These are phyloP conservation scores for Caenorhabditis drosophilae DNA, from an alignment of 2,888 invertebrate genomes.

Conservation along the genomic window DNA sequence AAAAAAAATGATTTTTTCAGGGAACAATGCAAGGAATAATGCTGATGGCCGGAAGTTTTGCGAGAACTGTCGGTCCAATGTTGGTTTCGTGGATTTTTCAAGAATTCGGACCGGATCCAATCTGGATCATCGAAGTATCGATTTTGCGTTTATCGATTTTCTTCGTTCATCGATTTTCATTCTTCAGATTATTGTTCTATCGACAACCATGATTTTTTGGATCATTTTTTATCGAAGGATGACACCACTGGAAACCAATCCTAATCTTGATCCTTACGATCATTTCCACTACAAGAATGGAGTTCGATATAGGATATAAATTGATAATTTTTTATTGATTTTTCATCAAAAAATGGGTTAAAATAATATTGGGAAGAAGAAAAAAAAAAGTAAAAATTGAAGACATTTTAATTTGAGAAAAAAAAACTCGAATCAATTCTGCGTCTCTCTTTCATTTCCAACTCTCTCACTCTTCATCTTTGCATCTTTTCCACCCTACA, in stretches of 20 bases:
- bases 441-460: too few relatives aligned
- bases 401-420: too few relatives aligned
- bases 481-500: not conserved
- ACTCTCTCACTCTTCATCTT: conserved; percentile 7
- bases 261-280: conserved; percentile 40
- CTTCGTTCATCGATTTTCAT: not conserved
- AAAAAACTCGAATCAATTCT: too few relatives aligned
- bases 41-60: conserved; percentile 46
- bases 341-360: too few relatives aligned
- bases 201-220: conserved; percentile 37
- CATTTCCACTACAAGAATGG: conserved; percentile 42
- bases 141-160: not conserved
- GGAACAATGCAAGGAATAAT: conserved; percentile 55
- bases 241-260: conserved; percentile 42
- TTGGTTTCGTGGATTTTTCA: conserved; percentile 49
- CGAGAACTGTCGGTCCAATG: conserved; percentile 43
- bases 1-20: conserved; percentile 9
- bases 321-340: too few relatives aligned
- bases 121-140: conserved; percentile 45
- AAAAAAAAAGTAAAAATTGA: too few relatives aligned
- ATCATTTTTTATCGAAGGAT: conserved; percentile 43
- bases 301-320: conserved; percentile 39
- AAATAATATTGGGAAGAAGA: too few relatives aligned
- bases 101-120: conserved; percentile 44
- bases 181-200: conserved; percentile 33